A percentile compares a stretch with the other conserved stretches of the same genome.
Evolutionary conservation across 2,797 vertebrate genomes (phyloP).

Genomic region (Cetoscarus ocellatus): DNA sequence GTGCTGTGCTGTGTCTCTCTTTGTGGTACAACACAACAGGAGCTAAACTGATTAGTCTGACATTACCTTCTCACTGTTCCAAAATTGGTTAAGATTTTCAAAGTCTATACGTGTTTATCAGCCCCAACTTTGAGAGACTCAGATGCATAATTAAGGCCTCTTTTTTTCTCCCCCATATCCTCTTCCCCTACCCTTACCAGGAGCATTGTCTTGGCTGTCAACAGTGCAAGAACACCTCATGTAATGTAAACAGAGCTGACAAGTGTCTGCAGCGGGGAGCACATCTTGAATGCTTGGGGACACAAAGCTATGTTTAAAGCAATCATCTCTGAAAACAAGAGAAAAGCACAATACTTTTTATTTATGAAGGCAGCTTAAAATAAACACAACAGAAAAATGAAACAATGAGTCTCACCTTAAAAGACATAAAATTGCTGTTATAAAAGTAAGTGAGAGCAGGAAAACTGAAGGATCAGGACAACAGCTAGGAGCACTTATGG

Average conservation of each 20-base stretch:
- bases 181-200: constrained; percentile 1
- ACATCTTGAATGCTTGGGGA: constrained; percentile 14
- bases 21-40: too few species aligned
- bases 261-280: constrained; percentile 12
- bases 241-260: constrained; percentile 31
- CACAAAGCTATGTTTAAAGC: constrained; percentile 23
- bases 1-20: too few species aligned
- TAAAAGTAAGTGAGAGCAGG: not conserved
- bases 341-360: not conserved
- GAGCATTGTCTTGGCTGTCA: constrained; percentile 29
- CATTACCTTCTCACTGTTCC: too few species aligned
- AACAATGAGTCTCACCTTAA: not conserved
- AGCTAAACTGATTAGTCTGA: too few species aligned
- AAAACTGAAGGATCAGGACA: not conserved
- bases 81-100: too few species aligned
- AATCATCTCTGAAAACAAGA: constrained; percentile 4
- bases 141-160: constrained; percentile 15
- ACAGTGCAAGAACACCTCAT: not conserved
- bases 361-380: constrained; percentile 6
- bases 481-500: not conserved
- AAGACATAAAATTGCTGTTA: not conserved
- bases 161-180: constrained; percentile 6
- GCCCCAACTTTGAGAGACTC: not conserved
- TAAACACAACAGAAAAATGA: not conserved
- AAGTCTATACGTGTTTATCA: not conserved